phyloP scores from a whole-genome alignment of 2,797 vertebrate genomes.

The Catharus ustulatus region DNA sequence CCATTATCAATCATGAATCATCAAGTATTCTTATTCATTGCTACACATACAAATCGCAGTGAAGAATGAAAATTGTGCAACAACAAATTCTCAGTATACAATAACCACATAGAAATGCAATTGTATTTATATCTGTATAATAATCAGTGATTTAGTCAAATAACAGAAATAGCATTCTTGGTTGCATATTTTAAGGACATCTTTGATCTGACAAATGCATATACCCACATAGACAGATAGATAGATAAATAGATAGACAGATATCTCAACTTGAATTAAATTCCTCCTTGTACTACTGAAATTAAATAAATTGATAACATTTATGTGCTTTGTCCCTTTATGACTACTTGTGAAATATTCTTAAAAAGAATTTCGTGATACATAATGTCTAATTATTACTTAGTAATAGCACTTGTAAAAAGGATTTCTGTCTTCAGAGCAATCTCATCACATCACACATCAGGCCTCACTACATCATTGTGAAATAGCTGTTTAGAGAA shows the following conservation, averaged over 20 bases:
- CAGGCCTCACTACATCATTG: neutral
- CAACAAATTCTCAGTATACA: neutral
- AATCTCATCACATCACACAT: neutral
- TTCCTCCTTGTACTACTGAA: neutral
- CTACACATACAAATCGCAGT: neutral
- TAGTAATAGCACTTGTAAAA: neutral
- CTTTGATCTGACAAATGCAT: neutral
- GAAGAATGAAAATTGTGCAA: neutral
- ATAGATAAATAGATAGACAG: neutral
- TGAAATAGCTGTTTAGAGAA: neutral
- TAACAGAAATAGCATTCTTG: neutral
- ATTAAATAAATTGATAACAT: neutral
- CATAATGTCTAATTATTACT: neutral
- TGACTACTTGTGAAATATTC: neutral
- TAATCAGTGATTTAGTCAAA: neutral
- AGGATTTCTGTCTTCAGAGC: neutral
- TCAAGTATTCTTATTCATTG: neutral
- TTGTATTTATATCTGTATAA: neutral
- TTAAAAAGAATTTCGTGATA: neutral
- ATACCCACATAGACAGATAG: fast-evolving
- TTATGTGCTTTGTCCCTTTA: neutral
- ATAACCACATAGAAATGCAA: neutral
- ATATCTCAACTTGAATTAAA: neutral
- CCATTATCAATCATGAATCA: neutral
- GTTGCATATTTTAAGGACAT: neutral